These are phyloP conservation scores for Dufourea novaeangliae DNA, from an alignment of 1,140 invertebrate species.

Conservation along the genomic window DNA sequence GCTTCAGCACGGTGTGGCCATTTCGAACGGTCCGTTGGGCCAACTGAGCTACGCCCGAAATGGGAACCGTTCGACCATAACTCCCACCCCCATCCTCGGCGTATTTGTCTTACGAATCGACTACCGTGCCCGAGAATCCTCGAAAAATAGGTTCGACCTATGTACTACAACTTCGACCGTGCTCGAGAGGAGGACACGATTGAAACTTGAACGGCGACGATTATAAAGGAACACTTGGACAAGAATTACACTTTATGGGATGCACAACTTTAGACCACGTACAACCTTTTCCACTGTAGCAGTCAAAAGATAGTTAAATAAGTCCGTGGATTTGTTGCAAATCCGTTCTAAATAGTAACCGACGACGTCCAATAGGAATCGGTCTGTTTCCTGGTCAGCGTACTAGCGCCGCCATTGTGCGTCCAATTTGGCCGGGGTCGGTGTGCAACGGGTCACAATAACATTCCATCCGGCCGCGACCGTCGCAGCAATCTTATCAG, in stretches of 20 bases:
- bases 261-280: too few relatives aligned
- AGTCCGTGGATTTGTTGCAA: too few relatives aligned
- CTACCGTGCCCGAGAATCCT: background rate
- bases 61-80: constrained; percentile 11
- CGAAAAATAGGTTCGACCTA: background rate
- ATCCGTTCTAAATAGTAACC: too few relatives aligned
- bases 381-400: background rate
- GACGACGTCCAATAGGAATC: background rate
- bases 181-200: too few relatives aligned
- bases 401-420: constrained; percentile 11
- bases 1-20: background rate
- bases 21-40: constrained; percentile 17
- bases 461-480: constrained; percentile 58
- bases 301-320: too few relatives aligned
- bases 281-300: too few relatives aligned
- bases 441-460: constrained; percentile 20
- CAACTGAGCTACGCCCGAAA: constrained; percentile 2
- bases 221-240: too few relatives aligned
- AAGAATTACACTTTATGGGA: too few relatives aligned
- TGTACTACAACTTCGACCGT: background rate
- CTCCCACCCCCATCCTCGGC: too few relatives aligned
- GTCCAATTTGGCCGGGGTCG: constrained; percentile 30
- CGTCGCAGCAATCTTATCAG: constrained; percentile 60
- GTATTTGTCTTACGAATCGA: background rate
- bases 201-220: too few relatives aligned